Base-by-base conservation (phyloP, 2,113 vertebrate genomes). In the Microcebus griseorufus region DNA sequence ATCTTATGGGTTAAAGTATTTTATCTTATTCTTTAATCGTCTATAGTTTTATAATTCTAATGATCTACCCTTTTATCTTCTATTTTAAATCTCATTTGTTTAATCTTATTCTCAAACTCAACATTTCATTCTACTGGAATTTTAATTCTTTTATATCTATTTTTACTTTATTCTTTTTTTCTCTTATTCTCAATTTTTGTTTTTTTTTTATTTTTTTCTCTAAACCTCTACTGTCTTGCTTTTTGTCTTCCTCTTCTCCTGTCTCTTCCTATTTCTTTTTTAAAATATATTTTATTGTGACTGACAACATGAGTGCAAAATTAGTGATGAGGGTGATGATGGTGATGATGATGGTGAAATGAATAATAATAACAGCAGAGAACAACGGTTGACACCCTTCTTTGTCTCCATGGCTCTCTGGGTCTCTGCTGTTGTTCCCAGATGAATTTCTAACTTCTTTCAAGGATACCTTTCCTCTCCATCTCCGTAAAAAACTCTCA, bases 21-120 rank as follows among this genome's bases (percentile, higher is more conserved):
- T 93, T 97, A 95, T 88, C 76, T 93, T 94, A 88, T 93, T 94
- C 76, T 95, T 98, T 97, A 95, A 94, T 96, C 58, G 92, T 87
- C 58, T 75, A 53, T 73, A 92, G 65, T 73, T 95, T 90, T 96
- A 97, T 70, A 72, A 92, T 96, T 96, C 95, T 96, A 94, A 95
- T 95, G 90, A 97, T 93, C 88, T 39, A 72, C 8, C n/a, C 9
- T 94, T 96, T 97, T 96, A 85, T 92, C 64, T 96, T 97, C 93
- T 85, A 89, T 89, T 96, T 97, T 78, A 88, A 96, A 78, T 79
- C 39, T 95, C 90, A 96, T 82, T 93, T 84, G 17, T 88, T 96
- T 95, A 95, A 95, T 95, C 81, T 96, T 75, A 96, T 87, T 95
- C 96, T 88, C 58, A 75, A 95, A 92, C 16, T 76, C 51, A 81